These are phyloP conservation scores for Chloroclystis v-ata DNA, from an alignment of 2,888 invertebrate genomes.

Conservation along the genomic window DNA sequence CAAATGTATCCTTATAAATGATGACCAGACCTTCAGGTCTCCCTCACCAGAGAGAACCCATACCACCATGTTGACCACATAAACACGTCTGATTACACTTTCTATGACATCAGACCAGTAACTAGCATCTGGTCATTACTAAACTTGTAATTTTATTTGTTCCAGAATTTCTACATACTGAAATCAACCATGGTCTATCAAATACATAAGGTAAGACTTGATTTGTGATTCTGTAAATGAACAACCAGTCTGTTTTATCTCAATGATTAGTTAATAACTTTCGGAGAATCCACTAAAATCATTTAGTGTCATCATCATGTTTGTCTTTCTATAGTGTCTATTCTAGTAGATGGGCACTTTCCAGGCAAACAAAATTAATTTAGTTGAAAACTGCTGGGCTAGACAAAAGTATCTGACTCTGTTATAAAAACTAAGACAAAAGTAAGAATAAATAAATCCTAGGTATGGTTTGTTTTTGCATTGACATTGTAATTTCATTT, in stretches of 20 bases:
- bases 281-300: too few species aligned
- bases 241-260: too few species aligned
- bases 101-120: too few species aligned
- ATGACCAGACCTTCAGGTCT: slow-evolving; percentile 49
- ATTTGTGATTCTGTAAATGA: too few species aligned
- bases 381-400: slow-evolving; percentile 50
- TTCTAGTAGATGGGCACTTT: slow-evolving; percentile 24
- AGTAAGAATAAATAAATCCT: background rate
- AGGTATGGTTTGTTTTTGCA: background rate
- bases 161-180: too few species aligned
- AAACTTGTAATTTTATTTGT: too few species aligned
- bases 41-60: slow-evolving; percentile 56
- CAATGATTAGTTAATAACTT: too few species aligned
- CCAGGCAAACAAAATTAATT: slow-evolving; percentile 41
- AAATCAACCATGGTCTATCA: too few species aligned
- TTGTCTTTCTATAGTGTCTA: slow-evolving; percentile 17
- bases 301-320: too few species aligned
- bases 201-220: too few species aligned
- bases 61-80: slow-evolving; percentile 54
- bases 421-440: slow-evolving; percentile 60
- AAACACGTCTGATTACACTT: slow-evolving; percentile 50
- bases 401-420: slow-evolving; percentile 26
- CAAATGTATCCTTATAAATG: slow-evolving; percentile 11
- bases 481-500: too few species aligned
- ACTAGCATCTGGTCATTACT: too few species aligned